phyloP scores from a whole-genome alignment of 23 tunicate species.

The Clavelina lepadiformis region DNA sequence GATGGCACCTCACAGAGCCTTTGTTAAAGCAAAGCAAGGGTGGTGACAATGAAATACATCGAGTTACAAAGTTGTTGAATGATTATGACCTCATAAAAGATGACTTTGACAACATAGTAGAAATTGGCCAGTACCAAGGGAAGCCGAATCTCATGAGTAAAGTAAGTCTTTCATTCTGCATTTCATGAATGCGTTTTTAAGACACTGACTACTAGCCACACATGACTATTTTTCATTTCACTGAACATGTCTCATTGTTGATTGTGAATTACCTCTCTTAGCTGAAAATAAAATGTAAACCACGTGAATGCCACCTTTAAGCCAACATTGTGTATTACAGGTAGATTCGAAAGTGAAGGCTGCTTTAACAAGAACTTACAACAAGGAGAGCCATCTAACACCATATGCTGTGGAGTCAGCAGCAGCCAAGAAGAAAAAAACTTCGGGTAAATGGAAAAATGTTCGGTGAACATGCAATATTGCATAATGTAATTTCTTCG shows the following conservation, averaged over 20 bases:
- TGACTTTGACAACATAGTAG: slow-evolving; percentile 79
- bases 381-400: slow-evolving; percentile 64
- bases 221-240: no score
- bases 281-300: no score
- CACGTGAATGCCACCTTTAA: no score
- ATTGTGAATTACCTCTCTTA: no score
- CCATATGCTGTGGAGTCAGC: slow-evolving; percentile 75
- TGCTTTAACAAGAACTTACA: slow-evolving; percentile 75
- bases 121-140: slow-evolving; percentile 64
- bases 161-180: slow-evolving; percentile 5
- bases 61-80: slow-evolving; percentile 36
- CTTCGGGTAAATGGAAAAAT: no score
- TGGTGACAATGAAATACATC: slow-evolving; percentile 43
- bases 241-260: no score
- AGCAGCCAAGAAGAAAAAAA: slow-evolving; percentile 45
- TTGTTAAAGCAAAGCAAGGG: slow-evolving; percentile 40
- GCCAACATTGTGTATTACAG: no score
- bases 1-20: slow-evolving; percentile 65
- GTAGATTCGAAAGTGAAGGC: slow-evolving; percentile 92
- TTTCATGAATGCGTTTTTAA: neutral
- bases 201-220: no score
- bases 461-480: no score
- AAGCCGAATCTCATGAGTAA: slow-evolving; percentile 47
- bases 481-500: no score
- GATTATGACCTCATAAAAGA: slow-evolving; percentile 71